Percentiles rank a stretch among this genome's conserved stretches.
These are phyloP conservation scores for Drosophila conformis DNA, from an alignment of 2,888 invertebrate species.

Conservation along the genomic window DNA sequence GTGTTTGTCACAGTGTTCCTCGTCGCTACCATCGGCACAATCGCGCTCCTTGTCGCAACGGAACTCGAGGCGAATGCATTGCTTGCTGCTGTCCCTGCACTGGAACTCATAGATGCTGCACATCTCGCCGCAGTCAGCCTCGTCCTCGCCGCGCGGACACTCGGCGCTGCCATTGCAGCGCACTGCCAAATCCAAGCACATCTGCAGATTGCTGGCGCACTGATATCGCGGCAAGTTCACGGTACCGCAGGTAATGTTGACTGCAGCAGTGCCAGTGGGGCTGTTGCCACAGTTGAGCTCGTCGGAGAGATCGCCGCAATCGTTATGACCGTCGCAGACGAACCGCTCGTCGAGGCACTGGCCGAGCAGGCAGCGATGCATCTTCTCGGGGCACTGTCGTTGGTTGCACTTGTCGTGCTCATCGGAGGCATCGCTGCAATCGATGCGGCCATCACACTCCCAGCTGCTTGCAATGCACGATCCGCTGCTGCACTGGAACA, in stretches of 20 bases:
- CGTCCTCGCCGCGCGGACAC: conserved; percentile 91
- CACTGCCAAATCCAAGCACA: conserved; percentile 76
- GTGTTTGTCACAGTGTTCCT: conserved; percentile 86
- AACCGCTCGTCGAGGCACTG: conserved; percentile 86
- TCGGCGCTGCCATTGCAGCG: conserved; percentile 89
- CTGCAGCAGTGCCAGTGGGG: background rate
- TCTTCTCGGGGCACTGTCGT: conserved; percentile 76
- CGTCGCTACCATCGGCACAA: conserved; percentile 91
- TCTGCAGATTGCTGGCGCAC: conserved; percentile 76
- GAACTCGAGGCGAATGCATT: conserved; percentile 87
- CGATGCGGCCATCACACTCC: conserved; percentile 90
- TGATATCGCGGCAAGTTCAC: conserved; percentile 66
- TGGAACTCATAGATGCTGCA: conserved; percentile 88
- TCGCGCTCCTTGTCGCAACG: conserved; percentile 88
- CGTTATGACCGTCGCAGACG: conserved; percentile 87
- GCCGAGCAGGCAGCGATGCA: conserved; percentile 85
- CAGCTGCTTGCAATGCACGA: conserved; percentile 89
- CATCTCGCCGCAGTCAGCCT: conserved; percentile 86
- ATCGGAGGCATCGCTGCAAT: conserved; percentile 91
- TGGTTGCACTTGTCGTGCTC: conserved; percentile 87
- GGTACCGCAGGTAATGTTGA: conserved; percentile 85
- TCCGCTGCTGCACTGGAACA: conserved; percentile 89
- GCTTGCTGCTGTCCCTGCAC: conserved; percentile 88
- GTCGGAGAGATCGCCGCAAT: conserved; percentile 87
- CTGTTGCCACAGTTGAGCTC: conserved; percentile 85